Conservation (phyloP, 2,888 invertebrate genomes). For the Himalopsyche japonica region DNA sequence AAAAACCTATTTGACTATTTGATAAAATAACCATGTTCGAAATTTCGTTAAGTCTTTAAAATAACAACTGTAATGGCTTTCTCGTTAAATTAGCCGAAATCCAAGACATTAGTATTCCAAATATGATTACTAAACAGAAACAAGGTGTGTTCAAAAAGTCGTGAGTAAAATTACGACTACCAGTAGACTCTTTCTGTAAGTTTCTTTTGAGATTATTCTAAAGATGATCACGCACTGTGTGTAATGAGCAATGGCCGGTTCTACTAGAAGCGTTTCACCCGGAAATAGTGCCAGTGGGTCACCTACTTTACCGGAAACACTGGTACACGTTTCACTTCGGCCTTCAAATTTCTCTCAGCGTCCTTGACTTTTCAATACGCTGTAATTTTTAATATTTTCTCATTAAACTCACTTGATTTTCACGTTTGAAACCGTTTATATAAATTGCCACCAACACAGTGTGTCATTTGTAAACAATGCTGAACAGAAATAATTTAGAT, state of each 20-base stretch:
- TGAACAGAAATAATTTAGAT: too few relatives aligned
- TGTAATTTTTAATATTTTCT: not conserved
- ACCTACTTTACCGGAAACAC: conserved; percentile 46
- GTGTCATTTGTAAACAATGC: too few relatives aligned
- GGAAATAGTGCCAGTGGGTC: conserved; percentile 51
- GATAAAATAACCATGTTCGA: too few relatives aligned
- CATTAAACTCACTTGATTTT: too few relatives aligned
- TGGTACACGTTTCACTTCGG: conserved; percentile 24
- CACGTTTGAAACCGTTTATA: too few relatives aligned
- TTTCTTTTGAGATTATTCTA: not conserved
- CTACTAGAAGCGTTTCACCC: conserved; percentile 15
- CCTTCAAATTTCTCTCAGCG: conserved; percentile 33
- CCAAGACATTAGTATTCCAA: too few relatives aligned
- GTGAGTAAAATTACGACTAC: not conserved
- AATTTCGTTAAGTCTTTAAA: too few relatives aligned
- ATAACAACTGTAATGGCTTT: too few relatives aligned
- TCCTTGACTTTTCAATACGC: conserved; percentile 20
- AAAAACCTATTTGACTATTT: too few relatives aligned
- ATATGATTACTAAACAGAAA: not conserved
- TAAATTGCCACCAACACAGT: too few relatives aligned
- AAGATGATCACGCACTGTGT: not conserved
- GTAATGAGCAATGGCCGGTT: not conserved
- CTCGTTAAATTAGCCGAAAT: too few relatives aligned
- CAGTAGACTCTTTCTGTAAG: too few relatives aligned
- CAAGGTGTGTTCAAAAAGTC: not conserved